Conservation (phyloP, 2,113 vertebrate species). For the Hippopotamus amphibius region DNA sequence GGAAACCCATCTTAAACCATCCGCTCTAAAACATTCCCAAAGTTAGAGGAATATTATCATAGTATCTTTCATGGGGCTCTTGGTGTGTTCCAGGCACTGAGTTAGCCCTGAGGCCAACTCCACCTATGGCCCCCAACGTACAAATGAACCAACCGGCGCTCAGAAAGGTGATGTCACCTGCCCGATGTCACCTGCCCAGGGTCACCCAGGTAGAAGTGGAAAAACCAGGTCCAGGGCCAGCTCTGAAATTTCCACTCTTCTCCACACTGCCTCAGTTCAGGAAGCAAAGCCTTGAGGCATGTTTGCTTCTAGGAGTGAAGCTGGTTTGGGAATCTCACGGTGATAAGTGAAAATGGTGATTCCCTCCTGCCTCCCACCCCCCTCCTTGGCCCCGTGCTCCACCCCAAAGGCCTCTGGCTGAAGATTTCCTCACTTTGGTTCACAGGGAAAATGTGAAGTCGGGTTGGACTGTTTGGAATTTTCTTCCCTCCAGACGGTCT, state of each 20-base stretch:
- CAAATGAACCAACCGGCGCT: background rate
- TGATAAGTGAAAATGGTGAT: background rate
- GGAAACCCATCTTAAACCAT: background rate
- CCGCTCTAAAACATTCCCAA: background rate
- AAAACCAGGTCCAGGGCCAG: background rate
- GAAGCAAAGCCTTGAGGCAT: slow-evolving; percentile 43
- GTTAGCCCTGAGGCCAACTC: background rate
- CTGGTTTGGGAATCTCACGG: background rate
- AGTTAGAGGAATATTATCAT: background rate
- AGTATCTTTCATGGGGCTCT: background rate
- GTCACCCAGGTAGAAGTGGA: slow-evolving; percentile 8
- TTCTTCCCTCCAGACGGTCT: slow-evolving; percentile 48
- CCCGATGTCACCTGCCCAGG: background rate
- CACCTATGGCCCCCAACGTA: background rate
- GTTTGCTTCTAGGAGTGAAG: background rate
- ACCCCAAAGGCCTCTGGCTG: background rate
- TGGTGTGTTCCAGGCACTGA: background rate
- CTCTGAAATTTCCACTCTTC: background rate
- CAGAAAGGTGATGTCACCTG: slow-evolving; percentile 25
- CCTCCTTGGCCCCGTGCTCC: background rate
- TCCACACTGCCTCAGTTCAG: background rate
- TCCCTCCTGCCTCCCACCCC: background rate
- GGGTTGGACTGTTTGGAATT: background rate
- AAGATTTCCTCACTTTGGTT: background rate
- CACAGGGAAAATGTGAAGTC: slow-evolving; percentile 13